These are phyloP conservation scores for Eledone cirrhosa DNA, from an alignment of 2,888 invertebrate species.

Conservation along the genomic window DNA sequence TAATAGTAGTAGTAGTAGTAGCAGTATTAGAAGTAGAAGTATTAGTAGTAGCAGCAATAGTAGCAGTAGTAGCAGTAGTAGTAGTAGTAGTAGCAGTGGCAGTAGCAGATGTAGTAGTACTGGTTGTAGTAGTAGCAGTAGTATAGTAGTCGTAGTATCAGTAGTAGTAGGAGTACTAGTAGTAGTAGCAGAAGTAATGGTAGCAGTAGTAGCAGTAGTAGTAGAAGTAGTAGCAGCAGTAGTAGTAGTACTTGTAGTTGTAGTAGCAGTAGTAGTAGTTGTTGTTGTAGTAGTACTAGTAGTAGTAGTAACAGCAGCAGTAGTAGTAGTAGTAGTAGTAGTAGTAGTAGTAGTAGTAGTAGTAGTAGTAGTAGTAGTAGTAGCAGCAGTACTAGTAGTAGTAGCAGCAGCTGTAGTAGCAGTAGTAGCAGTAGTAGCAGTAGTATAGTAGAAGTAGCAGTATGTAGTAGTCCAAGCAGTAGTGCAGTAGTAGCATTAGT, in stretches of 20 bases:
- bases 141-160: too few relatives aligned
- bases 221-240: constrained; percentile 16
- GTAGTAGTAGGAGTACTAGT: too few relatives aligned
- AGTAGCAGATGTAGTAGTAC: too few relatives aligned
- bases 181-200: too few relatives aligned
- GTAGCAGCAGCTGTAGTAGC: constrained; percentile 5
- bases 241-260: too few relatives aligned
- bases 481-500: too few relatives aligned
- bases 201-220: constrained; percentile 19
- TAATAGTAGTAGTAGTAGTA: constrained; percentile 13
- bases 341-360: constrained; percentile 13
- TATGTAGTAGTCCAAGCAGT: not conserved
- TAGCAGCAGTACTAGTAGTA: too few relatives aligned
- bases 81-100: constrained; percentile 17
- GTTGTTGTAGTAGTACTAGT: constrained; percentile 3
- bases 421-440: constrained; percentile 13
- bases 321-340: constrained; percentile 13
- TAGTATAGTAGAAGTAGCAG: too few relatives aligned
- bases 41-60: too few relatives aligned
- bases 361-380: too few relatives aligned
- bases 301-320: constrained; percentile 6
- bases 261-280: not conserved
- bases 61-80: constrained; percentile 12
- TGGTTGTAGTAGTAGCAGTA: too few relatives aligned
- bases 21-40: too few relatives aligned